These are phyloP conservation scores for Brevimyrus niger DNA, from an alignment of 2,113 vertebrate genomes.

Conservation along the genomic window DNA sequence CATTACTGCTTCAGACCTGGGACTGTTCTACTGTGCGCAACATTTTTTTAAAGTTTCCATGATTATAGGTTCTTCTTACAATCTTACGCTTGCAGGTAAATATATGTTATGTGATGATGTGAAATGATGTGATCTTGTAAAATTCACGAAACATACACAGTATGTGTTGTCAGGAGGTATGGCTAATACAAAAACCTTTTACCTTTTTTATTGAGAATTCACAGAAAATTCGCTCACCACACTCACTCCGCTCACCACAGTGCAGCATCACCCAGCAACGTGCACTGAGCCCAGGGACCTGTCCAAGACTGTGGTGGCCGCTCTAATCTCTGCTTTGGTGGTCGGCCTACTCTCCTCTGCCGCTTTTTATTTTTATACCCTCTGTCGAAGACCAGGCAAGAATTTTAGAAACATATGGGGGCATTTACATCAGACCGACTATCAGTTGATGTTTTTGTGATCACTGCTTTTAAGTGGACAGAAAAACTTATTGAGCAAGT, in stretches of 20 bases:
- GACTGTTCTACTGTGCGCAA: not conserved
- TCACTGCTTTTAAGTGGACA: not conserved
- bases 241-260: not conserved
- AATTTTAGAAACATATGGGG: not conserved
- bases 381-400: not conserved
- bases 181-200: not conserved
- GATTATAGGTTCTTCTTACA: not conserved
- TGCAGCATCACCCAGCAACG: not conserved
- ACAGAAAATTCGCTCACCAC: not conserved
- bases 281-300: not conserved
- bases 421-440: not conserved
- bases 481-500: not conserved
- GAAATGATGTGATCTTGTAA: not conserved
- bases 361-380: not conserved
- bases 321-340: not conserved
- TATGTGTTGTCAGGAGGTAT: not conserved
- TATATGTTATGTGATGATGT: not conserved
- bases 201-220: not conserved
- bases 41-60: not conserved
- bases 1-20: conserved; percentile 3
- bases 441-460: not conserved
- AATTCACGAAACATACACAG: not conserved
- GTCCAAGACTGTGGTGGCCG: not conserved
- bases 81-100: not conserved
- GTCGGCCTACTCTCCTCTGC: not conserved